Evolutionary conservation across 2,797 vertebrate species (phyloP), one percentile per base, ranked within the genome.

Genomic region (Pteropus rufus): DNA sequence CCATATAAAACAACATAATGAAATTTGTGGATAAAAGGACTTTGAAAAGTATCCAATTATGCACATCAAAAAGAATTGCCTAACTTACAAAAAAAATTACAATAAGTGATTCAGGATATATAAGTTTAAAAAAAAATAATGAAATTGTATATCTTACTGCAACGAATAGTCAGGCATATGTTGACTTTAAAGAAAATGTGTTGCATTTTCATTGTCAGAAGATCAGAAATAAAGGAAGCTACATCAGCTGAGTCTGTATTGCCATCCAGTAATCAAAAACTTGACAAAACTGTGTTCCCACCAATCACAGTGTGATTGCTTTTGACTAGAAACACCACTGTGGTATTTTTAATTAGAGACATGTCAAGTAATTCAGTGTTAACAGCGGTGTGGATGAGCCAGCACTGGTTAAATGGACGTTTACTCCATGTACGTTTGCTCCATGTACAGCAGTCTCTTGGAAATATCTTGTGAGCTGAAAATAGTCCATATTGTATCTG

Each of bases 401-500:
- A 54, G 26, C 64, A 31, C 75, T 87, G 49, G 92, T 98, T 97
- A 93, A 39, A 1, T 49, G 12, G 14, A 49, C 15, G 0, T 49
- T 16, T 49, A 54, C 14, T 97, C 88, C 93, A 31, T 67, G 81
- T 36, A 77, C 11, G 0, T 77, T 93, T 89, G 0, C 3, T 77
- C 76, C 0, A 31, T 69, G 87, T 87, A 36, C 80, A 93, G 83
- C 19, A 92, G 62, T 77, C 65, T 52, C 60, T 80, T 58, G 91
- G 79, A 89, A 90, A 82, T 36, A 82, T 56, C 65, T 81, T 54
- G 34, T 79, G 80, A 98, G 89, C 58, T 67, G 84, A 91, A 97
- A 98, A 97, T 96, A 97, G 95, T 91, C 46, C 62, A 85, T 0
- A 11, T 92, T 91, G 70, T 34, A 34, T 94, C 96, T 97, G 84